These are phyloP conservation scores for Alectoris magna DNA, from an alignment of 2,797 vertebrate genomes.

Conservation along the genomic window DNA sequence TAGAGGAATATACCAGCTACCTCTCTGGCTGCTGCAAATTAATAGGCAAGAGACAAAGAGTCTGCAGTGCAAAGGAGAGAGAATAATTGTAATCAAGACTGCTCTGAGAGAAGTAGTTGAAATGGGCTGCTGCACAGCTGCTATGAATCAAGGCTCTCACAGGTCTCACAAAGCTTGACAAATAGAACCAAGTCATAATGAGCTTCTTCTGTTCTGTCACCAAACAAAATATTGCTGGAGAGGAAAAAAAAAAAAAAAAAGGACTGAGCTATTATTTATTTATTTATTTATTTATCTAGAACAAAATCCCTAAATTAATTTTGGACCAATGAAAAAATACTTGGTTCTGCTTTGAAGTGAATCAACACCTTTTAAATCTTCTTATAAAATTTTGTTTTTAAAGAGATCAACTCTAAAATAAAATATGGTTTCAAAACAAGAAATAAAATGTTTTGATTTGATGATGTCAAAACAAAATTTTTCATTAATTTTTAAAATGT, in stretches of 20 bases:
- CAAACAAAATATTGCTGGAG: background rate
- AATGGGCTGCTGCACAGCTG: background rate
- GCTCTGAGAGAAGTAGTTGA: background rate
- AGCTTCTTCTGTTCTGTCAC: background rate
- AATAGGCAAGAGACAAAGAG: background rate
- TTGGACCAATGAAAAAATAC: background rate
- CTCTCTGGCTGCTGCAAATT: background rate
- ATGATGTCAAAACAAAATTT: background rate
- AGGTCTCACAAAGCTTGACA: background rate
- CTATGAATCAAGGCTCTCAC: background rate
- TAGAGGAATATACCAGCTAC: background rate
- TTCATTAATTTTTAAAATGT: background rate
- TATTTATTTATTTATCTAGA: background rate
- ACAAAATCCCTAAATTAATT: background rate
- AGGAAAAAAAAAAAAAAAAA: background rate
- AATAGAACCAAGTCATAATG: background rate
- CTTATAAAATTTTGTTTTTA: background rate
- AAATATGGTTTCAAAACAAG: background rate
- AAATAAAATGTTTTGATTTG: background rate
- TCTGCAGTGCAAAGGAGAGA: background rate
- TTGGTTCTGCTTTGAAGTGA: background rate
- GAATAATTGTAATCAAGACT: background rate
- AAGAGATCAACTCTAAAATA: constrained; percentile 5
- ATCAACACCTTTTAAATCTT: background rate
- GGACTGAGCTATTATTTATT: background rate